Percentiles rank a stretch among this genome's conserved stretches.
These are phyloP conservation scores for Prochilodus magdalenae DNA, from an alignment of 2,113 vertebrate species.

Conservation along the genomic window DNA sequence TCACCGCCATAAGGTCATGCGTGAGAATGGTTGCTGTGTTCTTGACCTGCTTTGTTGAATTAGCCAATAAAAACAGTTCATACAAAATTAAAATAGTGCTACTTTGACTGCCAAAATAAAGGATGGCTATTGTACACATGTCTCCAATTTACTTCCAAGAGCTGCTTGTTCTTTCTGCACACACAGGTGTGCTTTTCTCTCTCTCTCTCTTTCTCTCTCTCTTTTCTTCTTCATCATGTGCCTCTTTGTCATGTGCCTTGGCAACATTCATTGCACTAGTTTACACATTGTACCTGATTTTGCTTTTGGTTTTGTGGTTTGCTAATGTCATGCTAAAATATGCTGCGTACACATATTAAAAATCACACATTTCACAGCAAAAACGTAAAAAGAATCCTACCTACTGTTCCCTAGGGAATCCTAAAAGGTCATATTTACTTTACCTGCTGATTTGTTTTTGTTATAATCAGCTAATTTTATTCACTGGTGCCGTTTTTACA, in stretches of 20 bases:
- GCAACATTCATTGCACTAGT: not conserved
- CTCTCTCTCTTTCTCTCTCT: not conserved
- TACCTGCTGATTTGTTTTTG: not conserved
- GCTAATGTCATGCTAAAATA: not conserved
- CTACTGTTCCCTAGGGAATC: not conserved
- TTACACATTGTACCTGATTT: not conserved
- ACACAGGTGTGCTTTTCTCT: constrained; percentile 3
- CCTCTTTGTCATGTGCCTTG: not conserved
- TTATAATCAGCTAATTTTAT: not conserved
- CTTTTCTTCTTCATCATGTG: constrained; percentile 24
- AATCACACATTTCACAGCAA: not conserved
- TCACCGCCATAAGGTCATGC: constrained; percentile 76
- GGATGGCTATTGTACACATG: constrained; percentile 30
- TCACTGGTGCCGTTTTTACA: not conserved
- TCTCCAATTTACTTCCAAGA: not conserved
- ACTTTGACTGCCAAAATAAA: constrained; percentile 55
- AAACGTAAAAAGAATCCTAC: not conserved
- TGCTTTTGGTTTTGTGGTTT: not conserved
- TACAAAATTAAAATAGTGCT: constrained; percentile 73
- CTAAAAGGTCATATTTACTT: not conserved
- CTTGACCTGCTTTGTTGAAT: constrained; percentile 58
- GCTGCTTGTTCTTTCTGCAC: constrained; percentile 15
- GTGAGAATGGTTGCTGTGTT: constrained; percentile 67
- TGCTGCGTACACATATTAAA: not conserved
- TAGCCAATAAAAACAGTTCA: constrained; percentile 69